Base-by-base conservation (phyloP, 2,888 invertebrate genomes). In the Protophormia terraenovae region DNA sequence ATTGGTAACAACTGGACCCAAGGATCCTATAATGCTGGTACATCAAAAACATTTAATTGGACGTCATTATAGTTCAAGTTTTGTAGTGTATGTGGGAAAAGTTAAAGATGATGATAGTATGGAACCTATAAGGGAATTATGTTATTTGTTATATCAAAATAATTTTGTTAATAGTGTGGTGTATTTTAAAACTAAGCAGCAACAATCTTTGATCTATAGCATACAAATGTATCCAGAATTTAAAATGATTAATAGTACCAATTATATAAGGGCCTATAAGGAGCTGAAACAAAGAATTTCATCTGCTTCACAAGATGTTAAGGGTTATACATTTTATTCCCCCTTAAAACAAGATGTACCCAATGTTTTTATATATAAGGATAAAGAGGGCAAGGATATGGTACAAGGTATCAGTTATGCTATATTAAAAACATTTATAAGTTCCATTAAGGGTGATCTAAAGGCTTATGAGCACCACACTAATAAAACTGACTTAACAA, bases 171-270 rank as follows among this genome's bases (percentile, higher is more conserved):
- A 38, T 14, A 38, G 38, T 38, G 38, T 38, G 38, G 38, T 38
- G 10, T 38, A 38, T 38, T 38, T 38, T 38, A 12, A 38, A 38
- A 38, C 38, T 14, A 2, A 0, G 10, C 12, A 14, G 14, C 12
- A 14, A 3, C 12, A 12, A 3, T 3, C 10, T 1, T 2, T 12
- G 12, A 14, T 38, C 10, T 38, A 38, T 12, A 38, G 38, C 12
- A 38, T 38, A 1, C 89, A 90, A 89, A 16, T 88, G 8, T 73
- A 86, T n/a, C 87, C 87, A 19, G 89, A 89, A 16, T 90, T 89
- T 35, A 86, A 88, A 22, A 88, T 73, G 89, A 89, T 3, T 19
- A 89, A 2, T 55, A 83, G 1, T 87, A 3, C 19, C 19, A 35
- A 45, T 12, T 32, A 38, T 38, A 38, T 14, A 3, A 3, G 3